These are phyloP conservation scores for Ophiodon elongatus DNA, from an alignment of 2,113 vertebrate species.

Conservation along the genomic window DNA sequence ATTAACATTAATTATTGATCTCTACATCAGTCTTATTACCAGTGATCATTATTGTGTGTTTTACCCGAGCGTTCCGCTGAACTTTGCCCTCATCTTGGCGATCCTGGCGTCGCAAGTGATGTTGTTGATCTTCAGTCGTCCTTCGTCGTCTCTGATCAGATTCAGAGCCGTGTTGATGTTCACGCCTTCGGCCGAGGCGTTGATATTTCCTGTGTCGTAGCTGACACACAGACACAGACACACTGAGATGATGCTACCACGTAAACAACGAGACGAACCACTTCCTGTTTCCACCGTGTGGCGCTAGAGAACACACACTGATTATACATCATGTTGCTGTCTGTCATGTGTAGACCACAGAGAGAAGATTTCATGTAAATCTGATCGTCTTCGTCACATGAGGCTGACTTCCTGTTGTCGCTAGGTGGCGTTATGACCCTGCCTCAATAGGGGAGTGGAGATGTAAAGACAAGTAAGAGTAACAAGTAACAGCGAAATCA, in stretches of 20 bases:
- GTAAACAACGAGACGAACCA: neutral
- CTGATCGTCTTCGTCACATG: neutral
- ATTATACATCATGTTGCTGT: neutral
- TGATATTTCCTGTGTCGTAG: slow-evolving; percentile 90
- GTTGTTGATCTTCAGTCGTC: slow-evolving; percentile 92
- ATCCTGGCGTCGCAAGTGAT: slow-evolving; percentile 90
- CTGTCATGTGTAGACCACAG: too few species aligned
- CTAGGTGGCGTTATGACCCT: too few species aligned
- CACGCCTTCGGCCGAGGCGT: slow-evolving; percentile 92
- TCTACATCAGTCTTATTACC: neutral
- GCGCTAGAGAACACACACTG: neutral
- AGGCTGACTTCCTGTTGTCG: too few species aligned
- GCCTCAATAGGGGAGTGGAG: too few species aligned
- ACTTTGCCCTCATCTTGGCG: slow-evolving; percentile 86
- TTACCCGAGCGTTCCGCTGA: slow-evolving; percentile 92
- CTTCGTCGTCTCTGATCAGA: slow-evolving; percentile 84
- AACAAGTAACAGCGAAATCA: too few species aligned
- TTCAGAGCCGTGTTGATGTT: slow-evolving; percentile 88
- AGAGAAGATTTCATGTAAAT: too few species aligned
- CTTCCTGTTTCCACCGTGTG: neutral
- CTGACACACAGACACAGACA: slow-evolving; percentile 71
- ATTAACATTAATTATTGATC: neutral
- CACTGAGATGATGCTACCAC: neutral
- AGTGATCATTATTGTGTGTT: neutral
- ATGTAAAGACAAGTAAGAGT: too few species aligned